phyloP scores from a whole-genome alignment of 2,797 vertebrate species.

The Esox lucius region DNA sequence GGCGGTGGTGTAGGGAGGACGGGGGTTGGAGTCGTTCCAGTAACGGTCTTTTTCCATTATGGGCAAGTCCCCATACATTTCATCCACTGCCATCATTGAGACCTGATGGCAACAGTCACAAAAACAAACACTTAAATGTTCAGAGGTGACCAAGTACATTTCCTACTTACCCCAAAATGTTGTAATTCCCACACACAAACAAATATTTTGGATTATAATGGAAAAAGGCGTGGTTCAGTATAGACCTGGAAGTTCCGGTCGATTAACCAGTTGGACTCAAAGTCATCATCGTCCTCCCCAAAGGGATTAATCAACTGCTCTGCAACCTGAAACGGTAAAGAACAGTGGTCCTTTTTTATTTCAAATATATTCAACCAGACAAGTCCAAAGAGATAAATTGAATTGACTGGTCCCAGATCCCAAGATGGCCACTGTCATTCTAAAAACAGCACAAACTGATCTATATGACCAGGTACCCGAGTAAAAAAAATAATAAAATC shows the following conservation, averaged over 20 bases:
- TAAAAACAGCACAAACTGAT: background rate
- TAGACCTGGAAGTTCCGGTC: constrained; percentile 91
- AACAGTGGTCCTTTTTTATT: background rate
- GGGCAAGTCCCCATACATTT: constrained; percentile 88
- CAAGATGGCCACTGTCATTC: too few relatives aligned
- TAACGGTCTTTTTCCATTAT: constrained; percentile 86
- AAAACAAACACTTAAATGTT: background rate
- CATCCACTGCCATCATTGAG: constrained; percentile 92
- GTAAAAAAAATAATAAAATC: background rate
- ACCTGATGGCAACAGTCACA: constrained; percentile 69
- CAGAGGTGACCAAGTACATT: background rate
- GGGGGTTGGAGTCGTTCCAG: constrained; percentile 87
- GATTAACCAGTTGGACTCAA: constrained; percentile 91
- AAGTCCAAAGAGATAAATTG: too few relatives aligned
- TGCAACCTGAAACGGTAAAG: constrained; percentile 76
- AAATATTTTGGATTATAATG: background rate
- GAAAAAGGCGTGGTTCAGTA: background rate
- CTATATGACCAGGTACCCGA: too few relatives aligned
- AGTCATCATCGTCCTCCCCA: constrained; percentile 92
- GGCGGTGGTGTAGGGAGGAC: constrained; percentile 86
- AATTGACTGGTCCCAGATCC: too few relatives aligned
- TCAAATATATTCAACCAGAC: too few relatives aligned
- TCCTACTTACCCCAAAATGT: background rate
- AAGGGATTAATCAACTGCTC: constrained; percentile 94
- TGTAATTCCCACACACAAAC: background rate